These are phyloP conservation scores for Irena cyanogastra DNA, from an alignment of 2,113 vertebrate species.

Conservation along the genomic window DNA sequence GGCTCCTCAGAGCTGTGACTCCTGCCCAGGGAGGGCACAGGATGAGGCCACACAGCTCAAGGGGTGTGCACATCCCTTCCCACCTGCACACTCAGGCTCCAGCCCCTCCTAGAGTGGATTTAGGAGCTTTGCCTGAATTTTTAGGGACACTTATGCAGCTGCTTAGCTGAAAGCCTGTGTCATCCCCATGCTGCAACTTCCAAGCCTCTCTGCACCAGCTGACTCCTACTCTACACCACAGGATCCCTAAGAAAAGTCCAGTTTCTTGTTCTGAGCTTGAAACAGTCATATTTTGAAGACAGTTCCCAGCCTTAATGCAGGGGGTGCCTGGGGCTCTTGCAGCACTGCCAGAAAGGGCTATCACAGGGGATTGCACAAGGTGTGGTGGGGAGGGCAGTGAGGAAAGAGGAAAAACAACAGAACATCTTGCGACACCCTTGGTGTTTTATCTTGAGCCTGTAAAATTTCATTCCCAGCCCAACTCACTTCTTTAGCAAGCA, in stretches of 20 bases:
- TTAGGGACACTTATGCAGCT: neutral
- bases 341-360: neutral
- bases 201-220: neutral
- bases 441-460: neutral
- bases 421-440: constrained; percentile 11
- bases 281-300: neutral
- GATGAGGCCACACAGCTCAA: neutral
- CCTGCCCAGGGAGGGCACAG: neutral
- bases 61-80: neutral
- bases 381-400: neutral
- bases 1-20: neutral
- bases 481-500: neutral
- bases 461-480: neutral
- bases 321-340: neutral
- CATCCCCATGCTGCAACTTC: too few species aligned
- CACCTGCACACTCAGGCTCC: neutral
- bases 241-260: neutral
- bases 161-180: neutral
- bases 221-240: neutral
- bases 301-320: neutral
- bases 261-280: neutral
- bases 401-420: constrained; percentile 31
- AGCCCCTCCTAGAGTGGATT: neutral
- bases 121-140: neutral
- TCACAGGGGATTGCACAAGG: neutral